These are phyloP conservation scores for Petrocephalus sullivani DNA, from an alignment of 2,797 vertebrate species.

Conservation along the genomic window DNA sequence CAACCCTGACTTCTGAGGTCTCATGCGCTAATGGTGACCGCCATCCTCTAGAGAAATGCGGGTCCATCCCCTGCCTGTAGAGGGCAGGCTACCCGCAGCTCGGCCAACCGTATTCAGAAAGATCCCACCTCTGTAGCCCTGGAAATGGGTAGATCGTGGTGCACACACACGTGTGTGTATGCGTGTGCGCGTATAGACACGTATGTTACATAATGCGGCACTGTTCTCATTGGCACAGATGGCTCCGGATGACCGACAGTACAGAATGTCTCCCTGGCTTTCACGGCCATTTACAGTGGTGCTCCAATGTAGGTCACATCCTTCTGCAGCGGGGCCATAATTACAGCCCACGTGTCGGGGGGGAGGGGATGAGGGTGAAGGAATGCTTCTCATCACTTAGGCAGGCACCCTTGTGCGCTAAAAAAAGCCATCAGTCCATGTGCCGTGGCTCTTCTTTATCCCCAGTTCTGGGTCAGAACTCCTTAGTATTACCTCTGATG, in stretches of 20 bases:
- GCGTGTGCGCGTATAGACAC: background rate
- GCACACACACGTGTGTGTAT: background rate
- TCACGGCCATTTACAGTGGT: background rate
- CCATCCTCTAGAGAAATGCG: background rate
- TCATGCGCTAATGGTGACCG: background rate
- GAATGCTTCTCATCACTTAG: background rate
- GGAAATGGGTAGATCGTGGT: conserved; percentile 41
- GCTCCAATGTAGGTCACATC: conserved; percentile 9
- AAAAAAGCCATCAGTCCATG: background rate
- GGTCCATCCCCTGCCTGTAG: background rate
- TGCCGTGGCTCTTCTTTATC: background rate
- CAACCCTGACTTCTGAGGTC: background rate
- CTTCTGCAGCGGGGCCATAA: background rate
- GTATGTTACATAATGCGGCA: background rate
- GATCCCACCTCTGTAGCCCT: conserved; percentile 32
- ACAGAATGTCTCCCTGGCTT: background rate
- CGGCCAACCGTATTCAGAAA: background rate
- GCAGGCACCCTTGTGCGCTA: background rate
- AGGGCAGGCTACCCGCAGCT: background rate
- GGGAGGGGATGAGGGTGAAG: background rate
- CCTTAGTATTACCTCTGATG: conserved; percentile 5
- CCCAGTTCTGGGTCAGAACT: conserved; percentile 4
- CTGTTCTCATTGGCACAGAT: background rate
- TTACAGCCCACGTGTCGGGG: background rate
- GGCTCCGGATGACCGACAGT: background rate